Conservation (phyloP, 2,888 invertebrate species). For the Agriopis leucophaearia region DNA sequence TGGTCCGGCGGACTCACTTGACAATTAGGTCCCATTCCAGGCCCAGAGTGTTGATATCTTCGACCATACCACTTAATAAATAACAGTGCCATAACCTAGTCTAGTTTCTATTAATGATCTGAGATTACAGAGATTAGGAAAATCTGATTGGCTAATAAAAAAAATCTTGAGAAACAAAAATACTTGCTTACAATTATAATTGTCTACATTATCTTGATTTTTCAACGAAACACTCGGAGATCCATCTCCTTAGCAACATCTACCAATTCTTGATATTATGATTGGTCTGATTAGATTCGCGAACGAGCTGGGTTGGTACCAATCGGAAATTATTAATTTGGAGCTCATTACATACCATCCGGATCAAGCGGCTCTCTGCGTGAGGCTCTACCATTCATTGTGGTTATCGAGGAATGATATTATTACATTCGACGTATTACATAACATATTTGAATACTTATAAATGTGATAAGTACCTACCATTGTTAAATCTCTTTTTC, state of each 20-base stretch:
- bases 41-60: no score
- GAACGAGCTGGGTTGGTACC: constrained; percentile 18
- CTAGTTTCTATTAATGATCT: no score
- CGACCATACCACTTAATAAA: no score
- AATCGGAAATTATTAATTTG: constrained; percentile 37
- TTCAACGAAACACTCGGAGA: not conserved
- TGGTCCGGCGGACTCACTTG: no score
- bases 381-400: constrained; percentile 28
- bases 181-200: no score
- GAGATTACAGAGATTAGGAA: no score
- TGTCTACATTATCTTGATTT: no score
- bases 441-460: not conserved
- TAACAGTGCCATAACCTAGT: no score
- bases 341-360: constrained; percentile 38
- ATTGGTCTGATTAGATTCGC: constrained; percentile 12
- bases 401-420: constrained; percentile 8
- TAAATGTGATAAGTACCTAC: not conserved
- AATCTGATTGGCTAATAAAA: no score
- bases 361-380: constrained; percentile 33
- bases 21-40: no score
- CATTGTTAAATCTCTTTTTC: not conserved
- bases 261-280: not conserved
- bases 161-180: no score
- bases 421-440: not conserved
- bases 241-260: not conserved